Evolutionary conservation across 2,113 vertebrate species (phyloP).

Genomic region (Sinocyclocheilus anshuiensis): DNA sequence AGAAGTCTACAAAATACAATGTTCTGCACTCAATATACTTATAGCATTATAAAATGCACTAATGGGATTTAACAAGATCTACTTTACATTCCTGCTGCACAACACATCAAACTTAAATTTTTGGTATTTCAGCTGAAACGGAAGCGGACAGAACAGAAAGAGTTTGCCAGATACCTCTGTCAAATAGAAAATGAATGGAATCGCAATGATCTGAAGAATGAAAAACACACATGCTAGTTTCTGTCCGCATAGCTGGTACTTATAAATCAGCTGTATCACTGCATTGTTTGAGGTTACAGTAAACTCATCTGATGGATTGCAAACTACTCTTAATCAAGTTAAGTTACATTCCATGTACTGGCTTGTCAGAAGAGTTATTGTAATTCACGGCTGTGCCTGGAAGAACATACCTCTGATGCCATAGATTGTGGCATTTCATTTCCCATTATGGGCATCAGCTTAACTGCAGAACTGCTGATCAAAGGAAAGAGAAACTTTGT

Average conservation of each 20-base stretch:
- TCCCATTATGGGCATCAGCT: neutral
- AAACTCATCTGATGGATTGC: slow-evolving; percentile 30
- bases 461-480: neutral
- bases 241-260: slow-evolving; percentile 6
- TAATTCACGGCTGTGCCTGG: neutral
- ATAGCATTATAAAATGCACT: neutral
- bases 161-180: neutral
- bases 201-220: neutral
- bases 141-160: neutral
- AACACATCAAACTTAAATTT: neutral
- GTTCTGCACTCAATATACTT: neutral
- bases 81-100: neutral
- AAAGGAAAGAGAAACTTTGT: neutral
- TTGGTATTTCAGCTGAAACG: neutral
- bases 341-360: neutral
- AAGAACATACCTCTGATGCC: neutral
- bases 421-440: neutral
- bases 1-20: neutral
- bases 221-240: neutral
- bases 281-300: slow-evolving; percentile 1
- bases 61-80: neutral
- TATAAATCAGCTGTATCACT: neutral
- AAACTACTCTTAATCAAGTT: slow-evolving; percentile 25
- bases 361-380: neutral
- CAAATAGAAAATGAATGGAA: slow-evolving; percentile 9